phyloP scores from a whole-genome alignment of 2,113 vertebrate genomes.

The Forbesichthys papilliferus region DNA sequence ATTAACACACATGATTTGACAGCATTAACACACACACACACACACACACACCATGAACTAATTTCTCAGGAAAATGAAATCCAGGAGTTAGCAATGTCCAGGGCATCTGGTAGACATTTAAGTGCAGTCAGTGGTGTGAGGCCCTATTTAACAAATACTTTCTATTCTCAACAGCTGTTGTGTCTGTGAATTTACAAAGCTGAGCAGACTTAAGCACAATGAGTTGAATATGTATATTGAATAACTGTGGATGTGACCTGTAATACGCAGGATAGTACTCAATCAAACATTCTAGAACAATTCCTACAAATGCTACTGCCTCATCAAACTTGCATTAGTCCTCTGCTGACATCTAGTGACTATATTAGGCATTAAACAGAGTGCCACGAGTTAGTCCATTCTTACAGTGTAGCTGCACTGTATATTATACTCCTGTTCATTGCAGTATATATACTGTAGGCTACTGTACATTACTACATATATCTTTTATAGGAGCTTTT shows the following conservation, averaged over 20 bases:
- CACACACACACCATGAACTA: slow-evolving; percentile 26
- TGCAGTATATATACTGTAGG: no score
- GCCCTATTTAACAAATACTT: slow-evolving; percentile 7
- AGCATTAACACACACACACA: background rate
- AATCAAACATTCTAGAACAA: no score
- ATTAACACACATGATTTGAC: background rate
- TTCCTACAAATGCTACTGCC: background rate
- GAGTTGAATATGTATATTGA: slow-evolving; percentile 13
- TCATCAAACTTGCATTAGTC: background rate
- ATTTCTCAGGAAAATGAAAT: slow-evolving; percentile 50
- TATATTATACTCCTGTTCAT: no score
- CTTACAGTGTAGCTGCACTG: no score
- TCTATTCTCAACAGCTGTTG: slow-evolving; percentile 56
- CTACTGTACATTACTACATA: no score
- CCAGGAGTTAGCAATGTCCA: slow-evolving; percentile 50
- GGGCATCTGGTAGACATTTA: slow-evolving; percentile 57
- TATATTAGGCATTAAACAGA: background rate
- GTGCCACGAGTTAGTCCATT: background rate
- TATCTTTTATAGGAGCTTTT: no score
- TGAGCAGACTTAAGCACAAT: background rate
- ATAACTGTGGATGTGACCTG: background rate
- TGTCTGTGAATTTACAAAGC: no score
- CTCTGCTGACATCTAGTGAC: slow-evolving; percentile 60
- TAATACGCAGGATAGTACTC: background rate
- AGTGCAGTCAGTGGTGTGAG: slow-evolving; percentile 37